Base-by-base conservation (phyloP, 2,888 invertebrate genomes). In the Meteorus colon region DNA sequence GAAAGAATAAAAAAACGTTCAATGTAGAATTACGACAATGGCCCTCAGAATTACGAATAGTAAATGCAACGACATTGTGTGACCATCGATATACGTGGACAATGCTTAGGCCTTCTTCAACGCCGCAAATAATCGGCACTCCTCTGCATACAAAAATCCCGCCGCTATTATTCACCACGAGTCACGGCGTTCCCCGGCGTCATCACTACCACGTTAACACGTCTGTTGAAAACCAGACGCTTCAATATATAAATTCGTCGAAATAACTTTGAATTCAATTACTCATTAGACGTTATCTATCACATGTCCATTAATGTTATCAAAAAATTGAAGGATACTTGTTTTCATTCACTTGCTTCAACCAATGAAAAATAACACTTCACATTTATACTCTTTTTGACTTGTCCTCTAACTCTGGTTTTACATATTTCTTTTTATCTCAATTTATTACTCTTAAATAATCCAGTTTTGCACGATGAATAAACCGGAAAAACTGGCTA, bases 141-240 rank as follows among this genome's bases (percentile, higher is more conserved):
- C 81, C 81, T 82, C 75, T 82, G 83, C 82, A 85, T 84, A 84
- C 80, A 82, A 85, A 84, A 78, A 76, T 77, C 70, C 12, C 16
- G 67, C 41, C 59, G 27, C 72, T 68, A 77, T 75, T 71, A 73
- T 73, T 75, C 73, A 66, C 14, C 41, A 45, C 27, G 48, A 67
- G n/a, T 37, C n/a, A 65, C 65, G 12, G 37, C 65, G 34, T 66
- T 45, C 41, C 37, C 19, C 27, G 19, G 37, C 41, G 16, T 24
- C 12, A 10, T 5, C 29, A 41, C 41, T 63, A 34, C 19, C 34
- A n/a, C 63, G n/a, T 55, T 19, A 8, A 6, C 55, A 55, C 19
- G 34, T n/a, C 31, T 63, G n/a, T 29, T 34, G n/a, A 63, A 63
- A 63, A 62, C 27, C 60, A 29, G 29, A 62, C 16, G 16, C 14